phyloP scores from a whole-genome alignment of 2,888 invertebrate genomes.

The Mythimna ferrago region DNA sequence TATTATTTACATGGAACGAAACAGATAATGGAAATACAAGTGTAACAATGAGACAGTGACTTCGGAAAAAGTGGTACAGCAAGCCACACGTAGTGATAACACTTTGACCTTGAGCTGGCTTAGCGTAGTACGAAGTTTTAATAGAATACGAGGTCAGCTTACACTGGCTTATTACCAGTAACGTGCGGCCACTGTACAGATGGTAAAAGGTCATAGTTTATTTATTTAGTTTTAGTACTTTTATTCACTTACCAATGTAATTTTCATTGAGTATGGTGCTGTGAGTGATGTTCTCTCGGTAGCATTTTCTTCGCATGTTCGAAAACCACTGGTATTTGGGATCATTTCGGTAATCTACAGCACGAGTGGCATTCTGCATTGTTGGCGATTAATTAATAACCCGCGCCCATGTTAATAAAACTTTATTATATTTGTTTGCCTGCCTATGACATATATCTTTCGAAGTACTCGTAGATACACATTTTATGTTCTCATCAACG shows the following conservation, averaged over 20 bases:
- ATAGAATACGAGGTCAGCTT: neutral
- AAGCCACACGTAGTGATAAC: neutral
- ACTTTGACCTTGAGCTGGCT: neutral
- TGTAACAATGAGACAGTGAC: neutral
- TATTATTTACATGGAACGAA: neutral
- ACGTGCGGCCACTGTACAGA: neutral
- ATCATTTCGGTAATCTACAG: constrained; percentile 35
- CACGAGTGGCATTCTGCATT: constrained; percentile 52
- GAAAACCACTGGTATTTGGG: constrained; percentile 56
- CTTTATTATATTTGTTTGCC: constrained; percentile 21
- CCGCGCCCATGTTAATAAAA: constrained; percentile 19
- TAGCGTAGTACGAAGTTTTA: neutral
- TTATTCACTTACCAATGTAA: constrained; percentile 52
- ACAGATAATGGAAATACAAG: neutral
- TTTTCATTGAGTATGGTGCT: constrained; percentile 48
- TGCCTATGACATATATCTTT: constrained; percentile 8
- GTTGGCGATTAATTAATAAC: constrained; percentile 17
- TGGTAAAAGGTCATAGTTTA: neutral
- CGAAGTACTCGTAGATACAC: constrained; percentile 19
- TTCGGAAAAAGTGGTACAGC: neutral
- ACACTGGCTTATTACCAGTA: neutral
- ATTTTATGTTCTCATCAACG: constrained; percentile 49
- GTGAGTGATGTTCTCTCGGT: constrained; percentile 52
- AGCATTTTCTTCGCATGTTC: constrained; percentile 41
- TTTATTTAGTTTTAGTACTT: neutral